Evolutionary conservation across 2,888 invertebrate genomes (phyloP), one percentile per base, ranked within the genome.

Genomic region (Andrena dorsata): DNA sequence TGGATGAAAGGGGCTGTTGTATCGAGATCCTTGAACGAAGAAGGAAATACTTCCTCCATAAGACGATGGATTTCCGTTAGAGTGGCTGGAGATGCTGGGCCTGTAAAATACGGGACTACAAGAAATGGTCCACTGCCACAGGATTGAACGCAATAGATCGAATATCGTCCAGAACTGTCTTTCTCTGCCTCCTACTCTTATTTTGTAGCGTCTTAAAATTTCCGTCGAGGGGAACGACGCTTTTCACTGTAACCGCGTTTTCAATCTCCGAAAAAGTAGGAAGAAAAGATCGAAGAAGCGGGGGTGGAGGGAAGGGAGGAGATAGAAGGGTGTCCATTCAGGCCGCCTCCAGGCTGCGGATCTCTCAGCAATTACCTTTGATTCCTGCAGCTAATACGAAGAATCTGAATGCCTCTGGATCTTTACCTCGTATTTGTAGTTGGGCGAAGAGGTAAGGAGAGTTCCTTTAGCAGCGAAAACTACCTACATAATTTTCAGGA

Each of bases 351-450:
- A 66, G 69, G 61, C 85, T 75, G 51, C 28, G 81, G 80, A 84
- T 85, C 83, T 86, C 76, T 84, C 80, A 63, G 86, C 89, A 86
- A 90, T 90, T 83, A 84, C 79, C 82, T 86, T 86, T 89, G 86
- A 89, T 89, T 88, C 85, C 81, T 86, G 80, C 70, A 60, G 73
- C 84, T 84, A 85, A 84, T 84, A 88, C 86, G 68, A 83, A 70
- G 76, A 84, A 88, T 86, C 80, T 83, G 80, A 87, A 88, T 89
- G 71, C 83, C 71, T 63, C 13, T 47, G 65, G 66, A 61, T 32
- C 63, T 51, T 47, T 35, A 35, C 35, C 66, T 80, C 61, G 58
- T 41, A 60, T 66, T 66, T 61, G 64, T 16, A 51, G 56, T 30
- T 65, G 49, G 64, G 56, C n/a, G 66, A 65, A 58, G 53, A 68